Evolutionary conservation across 2,888 invertebrate species (phyloP), one percentile per base, ranked within the genome.

Genomic region (Linyphia triangularis): DNA sequence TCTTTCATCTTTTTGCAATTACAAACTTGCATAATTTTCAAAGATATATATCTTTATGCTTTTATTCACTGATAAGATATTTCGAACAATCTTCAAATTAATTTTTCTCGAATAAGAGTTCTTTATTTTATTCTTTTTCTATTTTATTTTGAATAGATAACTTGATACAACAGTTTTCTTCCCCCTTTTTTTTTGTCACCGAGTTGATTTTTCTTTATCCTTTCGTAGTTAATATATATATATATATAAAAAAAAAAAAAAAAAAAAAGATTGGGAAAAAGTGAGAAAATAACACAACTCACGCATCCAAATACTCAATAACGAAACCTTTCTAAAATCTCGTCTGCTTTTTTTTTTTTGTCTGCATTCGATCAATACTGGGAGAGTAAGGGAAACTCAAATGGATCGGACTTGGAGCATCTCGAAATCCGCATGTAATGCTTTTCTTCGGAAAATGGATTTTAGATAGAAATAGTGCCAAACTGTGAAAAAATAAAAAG

Each of bases 361-460:
- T 77, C 63, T 77, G 9, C n/a, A 19, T 40, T 10, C 28, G 65
- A 51, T 79, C 79, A 28, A 79, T 67, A 79, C 28, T 26, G 28
- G 65, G 40, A 75, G 30, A 51, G 51, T 51, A 51, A 13, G 73
- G 59, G n/a, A 81, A 59, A 51, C 30, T 61, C 37, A 65, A 75
- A 85, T 69, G 69, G 73, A 79, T 79, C 40, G 33, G 24, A 59
- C 43, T 16, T 30, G 65, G 65, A 86, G 40, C 57, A 70, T 63
- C 79, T 30, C 40, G 63, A 72, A 86, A 85, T 85, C 79, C 79
- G 28, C 19, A 67, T 70, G 72, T 51, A 79, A 79, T 86, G 72
- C 85, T 85, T 69, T 77, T 40, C 40, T 59, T 40, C 59, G 13
- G 73, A 57, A 86, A 72, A 86, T 86, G 79, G 85, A 79, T 86